Evolutionary conservation across 2,888 invertebrate genomes (phyloP), one percentile per base, ranked within the genome.

Genomic region (Phlogophora meticulosa): DNA sequence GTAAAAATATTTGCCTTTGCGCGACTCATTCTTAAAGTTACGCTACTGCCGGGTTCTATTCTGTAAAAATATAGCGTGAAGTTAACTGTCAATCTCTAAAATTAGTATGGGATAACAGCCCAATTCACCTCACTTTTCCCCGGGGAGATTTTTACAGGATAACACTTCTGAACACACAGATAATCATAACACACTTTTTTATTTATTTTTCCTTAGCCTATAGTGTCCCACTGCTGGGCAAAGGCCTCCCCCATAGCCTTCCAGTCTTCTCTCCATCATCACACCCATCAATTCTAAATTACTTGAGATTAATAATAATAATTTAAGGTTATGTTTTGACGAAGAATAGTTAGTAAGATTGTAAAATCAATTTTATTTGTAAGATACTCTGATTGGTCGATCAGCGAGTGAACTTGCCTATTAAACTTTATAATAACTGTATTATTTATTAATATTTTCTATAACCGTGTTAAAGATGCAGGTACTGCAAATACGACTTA

Each of bases 221-320:
- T n/a, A n/a, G n/a, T n/a, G n/a, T n/a, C n/a, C n/a, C n/a, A n/a
- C n/a, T n/a, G n/a, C n/a, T n/a, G n/a, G n/a, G n/a, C n/a, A n/a
- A n/a, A n/a, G n/a, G n/a, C n/a, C n/a, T n/a, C n/a, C n/a, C n/a
- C n/a, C n/a, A n/a, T n/a, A n/a, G n/a, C n/a, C n/a, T n/a, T n/a
- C n/a, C n/a, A n/a, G n/a, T n/a, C n/a, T n/a, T n/a, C n/a, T n/a
- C n/a, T n/a, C n/a, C n/a, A n/a, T 10, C 1, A 20, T 24, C 48
- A 9, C 13, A 40, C 38, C 20, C 32, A 20, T 32, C 45, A 22
- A 51, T 72, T 64, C 20, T 63, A 51, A 70, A 36, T 11, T 42
- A 28, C n/a, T 56, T 74, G 74, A 65, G 58, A 72, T 75, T 59
- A 72, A 38, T n/a, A 28, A n/a, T n/a, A 13, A 17, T 36, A 32